Evolutionary conservation across 2,797 vertebrate genomes (phyloP), one percentile per base, ranked within the genome.

Genomic region (Eupleurogrammus muticus): DNA sequence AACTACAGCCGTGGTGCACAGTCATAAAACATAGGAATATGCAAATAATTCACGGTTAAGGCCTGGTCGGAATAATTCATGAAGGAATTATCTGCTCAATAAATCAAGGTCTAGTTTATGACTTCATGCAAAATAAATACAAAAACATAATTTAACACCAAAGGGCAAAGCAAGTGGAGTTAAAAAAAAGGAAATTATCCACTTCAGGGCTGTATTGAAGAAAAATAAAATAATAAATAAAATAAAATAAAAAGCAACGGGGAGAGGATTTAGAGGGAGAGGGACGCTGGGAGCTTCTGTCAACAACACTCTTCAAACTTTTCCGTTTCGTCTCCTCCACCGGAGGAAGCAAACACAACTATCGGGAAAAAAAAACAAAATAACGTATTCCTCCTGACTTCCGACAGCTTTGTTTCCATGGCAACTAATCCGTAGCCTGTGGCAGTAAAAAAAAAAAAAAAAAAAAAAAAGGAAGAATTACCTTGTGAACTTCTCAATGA

Each of bases 401-500:
- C 73, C 20, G 34, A 84, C 70, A 79, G 79, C 69, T 90, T 88
- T 86, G 89, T 92, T 83, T 89, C 89, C 82, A 90, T 87, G 86
- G 89, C 68, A 87, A 92, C 89, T 84, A 88, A 90, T 90, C 87
- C 65, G 23, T 76, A 75, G 80, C 70, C 82, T 73, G 69, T 71
- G 65, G 65, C 68, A 65, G 68, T 77, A 85, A 89, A 28, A n/a
- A n/a, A n/a, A n/a, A n/a, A n/a, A n/a, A n/a, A n/a, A n/a, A n/a
- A n/a, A n/a, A n/a, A n/a, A n/a, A n/a, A n/a, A n/a, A n/a, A n/a
- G n/a, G n/a, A n/a, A 87, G 74, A 77, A 81, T 70, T 81, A 90
- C 80, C 88, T 86, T 86, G 83, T 87, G 87, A 90, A 92, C 87
- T 90, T 87, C 73, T 86, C 85, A 81, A 75, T 86, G 83, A 90